These are phyloP conservation scores for Siniperca knerii DNA, from an alignment of 2,113 vertebrate genomes.

Conservation along the genomic window DNA sequence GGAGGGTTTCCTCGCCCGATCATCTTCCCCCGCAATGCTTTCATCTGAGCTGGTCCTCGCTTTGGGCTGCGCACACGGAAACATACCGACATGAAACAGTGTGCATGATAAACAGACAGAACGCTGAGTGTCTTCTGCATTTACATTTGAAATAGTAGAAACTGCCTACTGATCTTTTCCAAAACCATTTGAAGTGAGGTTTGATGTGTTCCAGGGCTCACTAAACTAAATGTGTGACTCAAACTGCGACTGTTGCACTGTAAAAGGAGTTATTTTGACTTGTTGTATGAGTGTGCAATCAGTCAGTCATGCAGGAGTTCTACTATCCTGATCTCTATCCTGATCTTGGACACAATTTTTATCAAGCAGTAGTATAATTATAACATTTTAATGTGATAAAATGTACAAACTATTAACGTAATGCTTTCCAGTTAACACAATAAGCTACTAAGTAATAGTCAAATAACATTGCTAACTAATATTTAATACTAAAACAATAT, in stretches of 20 bases:
- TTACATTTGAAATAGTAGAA: neutral
- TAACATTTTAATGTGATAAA: neutral
- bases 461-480: no score
- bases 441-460: neutral
- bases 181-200: neutral
- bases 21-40: constrained; percentile 74
- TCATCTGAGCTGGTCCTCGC: constrained; percentile 82
- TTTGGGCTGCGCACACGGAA: constrained; percentile 84
- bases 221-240: neutral
- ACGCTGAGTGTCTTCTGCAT: neutral
- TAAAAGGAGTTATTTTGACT: neutral
- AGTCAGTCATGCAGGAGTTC: neutral
- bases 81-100: neutral
- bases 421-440: neutral
- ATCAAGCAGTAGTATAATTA: neutral
- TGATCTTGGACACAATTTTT: neutral
- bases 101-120: no score
- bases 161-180: neutral
- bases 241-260: neutral
- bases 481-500: neutral
- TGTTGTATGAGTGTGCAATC: neutral
- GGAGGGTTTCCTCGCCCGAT: constrained; percentile 35
- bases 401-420: no score
- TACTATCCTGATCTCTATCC: neutral
- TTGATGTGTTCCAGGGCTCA: neutral